Percentiles rank a stretch among this genome's conserved stretches.
These are phyloP conservation scores for Chymomyza procnemis DNA, from an alignment of 2,888 invertebrate species.

Conservation along the genomic window DNA sequence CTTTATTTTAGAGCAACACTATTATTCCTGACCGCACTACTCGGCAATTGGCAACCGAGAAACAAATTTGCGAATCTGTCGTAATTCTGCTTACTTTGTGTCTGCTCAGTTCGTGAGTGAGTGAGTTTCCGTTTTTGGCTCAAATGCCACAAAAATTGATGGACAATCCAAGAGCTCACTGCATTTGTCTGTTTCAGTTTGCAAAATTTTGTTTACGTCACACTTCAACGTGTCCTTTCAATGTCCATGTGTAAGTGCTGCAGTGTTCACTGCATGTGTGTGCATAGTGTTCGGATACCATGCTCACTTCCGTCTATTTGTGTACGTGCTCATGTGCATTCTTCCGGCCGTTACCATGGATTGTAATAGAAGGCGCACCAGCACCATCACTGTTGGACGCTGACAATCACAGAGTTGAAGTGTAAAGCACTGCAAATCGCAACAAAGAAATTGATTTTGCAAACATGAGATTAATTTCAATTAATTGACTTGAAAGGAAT, in stretches of 20 bases:
- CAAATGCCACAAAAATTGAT: conserved; percentile 66
- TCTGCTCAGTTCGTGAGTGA: conserved; percentile 57
- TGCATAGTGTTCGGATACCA: not conserved
- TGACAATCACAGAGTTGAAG: not conserved
- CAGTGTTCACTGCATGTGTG: not conserved
- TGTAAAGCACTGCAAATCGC: conserved; percentile 45
- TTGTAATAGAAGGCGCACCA: conserved; percentile 13
- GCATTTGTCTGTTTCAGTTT: conserved; percentile 49
- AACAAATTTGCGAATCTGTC: conserved; percentile 5
- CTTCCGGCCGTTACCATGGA: conserved; percentile 51
- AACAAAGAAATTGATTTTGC: conserved; percentile 44
- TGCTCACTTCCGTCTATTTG: conserved; percentile 45
- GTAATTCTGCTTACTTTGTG: conserved; percentile 68
- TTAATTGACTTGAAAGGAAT: no score
- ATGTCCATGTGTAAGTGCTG: no score
- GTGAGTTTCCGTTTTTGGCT: conserved; percentile 40
- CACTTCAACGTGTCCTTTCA: not conserved
- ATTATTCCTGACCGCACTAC: not conserved
- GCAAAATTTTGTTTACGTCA: conserved; percentile 35
- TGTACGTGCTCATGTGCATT: conserved; percentile 72
- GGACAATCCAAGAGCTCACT: conserved; percentile 33
- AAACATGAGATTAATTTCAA: not conserved
- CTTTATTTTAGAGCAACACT: not conserved
- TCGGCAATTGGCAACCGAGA: no score
- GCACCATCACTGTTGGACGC: conserved; percentile 40